phyloP scores from a whole-genome alignment of 2,797 vertebrate genomes.

The Phrynocephalus forsythii region DNA sequence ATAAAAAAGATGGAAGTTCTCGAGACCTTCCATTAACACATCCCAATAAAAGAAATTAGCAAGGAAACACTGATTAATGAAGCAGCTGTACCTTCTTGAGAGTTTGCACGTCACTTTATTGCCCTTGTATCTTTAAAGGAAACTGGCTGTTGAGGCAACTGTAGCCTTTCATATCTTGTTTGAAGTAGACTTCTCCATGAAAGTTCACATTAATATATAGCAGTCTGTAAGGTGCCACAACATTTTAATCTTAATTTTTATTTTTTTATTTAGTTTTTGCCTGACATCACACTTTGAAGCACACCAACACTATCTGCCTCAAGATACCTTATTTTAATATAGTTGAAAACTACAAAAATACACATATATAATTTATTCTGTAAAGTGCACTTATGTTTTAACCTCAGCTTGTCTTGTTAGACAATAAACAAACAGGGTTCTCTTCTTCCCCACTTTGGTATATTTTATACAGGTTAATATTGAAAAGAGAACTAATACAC shows the following conservation, averaged over 20 bases:
- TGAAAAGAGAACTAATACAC: neutral
- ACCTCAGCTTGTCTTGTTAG: neutral
- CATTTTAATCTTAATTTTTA: no score
- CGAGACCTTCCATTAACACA: neutral
- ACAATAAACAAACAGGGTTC: no score
- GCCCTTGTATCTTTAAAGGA: no score
- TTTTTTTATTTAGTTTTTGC: no score
- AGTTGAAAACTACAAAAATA: neutral
- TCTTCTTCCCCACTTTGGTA: neutral
- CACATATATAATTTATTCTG: neutral
- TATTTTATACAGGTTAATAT: neutral
- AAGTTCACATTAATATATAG: no score
- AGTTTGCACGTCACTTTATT: no score
- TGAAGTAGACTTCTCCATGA: neutral
- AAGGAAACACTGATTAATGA: neutral
- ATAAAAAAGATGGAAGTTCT: neutral
- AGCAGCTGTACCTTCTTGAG: neutral
- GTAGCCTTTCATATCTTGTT: neutral
- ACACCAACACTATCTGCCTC: neutral
- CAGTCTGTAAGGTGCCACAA: no score
- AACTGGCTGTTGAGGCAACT: neutral
- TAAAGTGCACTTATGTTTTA: neutral
- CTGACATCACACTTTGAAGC: neutral
- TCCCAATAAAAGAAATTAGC: neutral
- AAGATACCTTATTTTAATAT: constrained; percentile 44